Evolutionary conservation across 1,140 invertebrate genomes (phyloP).

Genomic region (Colletes latitarsis): DNA sequence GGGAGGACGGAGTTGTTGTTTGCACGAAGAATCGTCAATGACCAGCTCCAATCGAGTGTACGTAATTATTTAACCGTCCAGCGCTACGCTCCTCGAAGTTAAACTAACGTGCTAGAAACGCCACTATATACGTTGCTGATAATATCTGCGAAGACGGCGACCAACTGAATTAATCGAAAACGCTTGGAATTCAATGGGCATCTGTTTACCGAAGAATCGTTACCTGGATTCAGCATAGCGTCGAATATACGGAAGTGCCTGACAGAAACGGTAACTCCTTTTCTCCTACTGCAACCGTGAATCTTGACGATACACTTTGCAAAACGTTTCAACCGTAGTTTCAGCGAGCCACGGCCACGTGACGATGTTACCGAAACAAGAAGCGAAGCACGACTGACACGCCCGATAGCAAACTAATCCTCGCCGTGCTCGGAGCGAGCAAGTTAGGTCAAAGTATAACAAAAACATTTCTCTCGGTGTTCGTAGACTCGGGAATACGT

Average conservation of each 20-base stretch:
- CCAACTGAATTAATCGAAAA: conserved; percentile 25
- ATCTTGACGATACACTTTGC: too few relatives aligned
- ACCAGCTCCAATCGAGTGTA: conserved; percentile 64
- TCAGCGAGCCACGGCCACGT: too few relatives aligned
- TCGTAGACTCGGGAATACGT: not conserved
- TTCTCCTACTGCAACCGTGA: too few relatives aligned
- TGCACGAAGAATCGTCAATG: conserved; percentile 63
- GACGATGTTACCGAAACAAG: not conserved
- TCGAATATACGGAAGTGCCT: not conserved
- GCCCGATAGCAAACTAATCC: not conserved
- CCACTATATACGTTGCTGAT: conserved; percentile 13
- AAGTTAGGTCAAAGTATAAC: not conserved
- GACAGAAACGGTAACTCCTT: too few relatives aligned
- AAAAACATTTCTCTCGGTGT: not conserved
- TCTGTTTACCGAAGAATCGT: not conserved
- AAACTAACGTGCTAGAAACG: not conserved
- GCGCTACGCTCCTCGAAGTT: conserved; percentile 24
- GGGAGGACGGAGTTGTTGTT: conserved; percentile 48
- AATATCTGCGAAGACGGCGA: conserved; percentile 1
- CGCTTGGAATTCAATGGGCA: conserved; percentile 25
- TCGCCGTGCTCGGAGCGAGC: not conserved
- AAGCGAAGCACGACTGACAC: not conserved
- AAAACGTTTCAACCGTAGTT: too few relatives aligned
- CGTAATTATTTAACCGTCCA: conserved; percentile 72
- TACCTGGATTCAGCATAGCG: not conserved